phyloP scores from a whole-genome alignment of 1,140 invertebrate species.

The Scaptomyza montana region DNA sequence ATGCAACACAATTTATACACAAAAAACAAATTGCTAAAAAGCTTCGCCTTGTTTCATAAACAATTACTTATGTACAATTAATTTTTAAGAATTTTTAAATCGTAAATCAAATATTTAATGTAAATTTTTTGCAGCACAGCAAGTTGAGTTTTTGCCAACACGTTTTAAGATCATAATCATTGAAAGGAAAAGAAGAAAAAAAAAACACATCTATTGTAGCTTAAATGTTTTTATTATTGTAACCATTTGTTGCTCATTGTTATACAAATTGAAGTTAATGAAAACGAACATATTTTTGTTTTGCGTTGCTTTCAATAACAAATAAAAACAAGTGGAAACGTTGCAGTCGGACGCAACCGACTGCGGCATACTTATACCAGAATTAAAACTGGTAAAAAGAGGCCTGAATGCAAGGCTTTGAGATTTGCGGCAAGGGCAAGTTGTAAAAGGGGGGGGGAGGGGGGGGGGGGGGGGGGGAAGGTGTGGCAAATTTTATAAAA shows the following conservation, averaged over 20 bases:
- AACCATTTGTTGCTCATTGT: slow-evolving; percentile 77
- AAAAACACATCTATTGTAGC: slow-evolving; percentile 52
- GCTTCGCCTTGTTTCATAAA: slow-evolving; percentile 73
- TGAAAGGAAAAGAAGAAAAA: not conserved
- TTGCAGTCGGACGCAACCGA: no score
- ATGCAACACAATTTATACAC: slow-evolving; percentile 14
- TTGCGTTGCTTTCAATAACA: slow-evolving; percentile 38
- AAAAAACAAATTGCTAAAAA: slow-evolving; percentile 12
- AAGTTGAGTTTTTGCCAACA: slow-evolving; percentile 47
- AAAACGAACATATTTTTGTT: slow-evolving; percentile 35
- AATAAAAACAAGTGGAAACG: no score
- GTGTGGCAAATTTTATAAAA: no score
- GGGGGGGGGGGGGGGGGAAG: no score
- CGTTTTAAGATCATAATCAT: slow-evolving; percentile 27
- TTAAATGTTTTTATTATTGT: slow-evolving; percentile 77
- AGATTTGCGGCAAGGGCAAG: no score
- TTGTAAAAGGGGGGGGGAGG: no score
- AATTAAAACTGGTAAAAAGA: no score
- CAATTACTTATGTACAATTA: slow-evolving; percentile 73
- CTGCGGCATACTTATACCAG: no score
- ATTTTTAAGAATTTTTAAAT: slow-evolving; percentile 73
- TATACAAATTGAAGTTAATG: slow-evolving; percentile 22
- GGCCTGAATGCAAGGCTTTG: no score
- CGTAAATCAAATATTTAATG: slow-evolving; percentile 77
- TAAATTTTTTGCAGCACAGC: slow-evolving; percentile 67